These are phyloP conservation scores for Leptodirus hochenwartii DNA, from an alignment of 2,888 invertebrate species.

Conservation along the genomic window DNA sequence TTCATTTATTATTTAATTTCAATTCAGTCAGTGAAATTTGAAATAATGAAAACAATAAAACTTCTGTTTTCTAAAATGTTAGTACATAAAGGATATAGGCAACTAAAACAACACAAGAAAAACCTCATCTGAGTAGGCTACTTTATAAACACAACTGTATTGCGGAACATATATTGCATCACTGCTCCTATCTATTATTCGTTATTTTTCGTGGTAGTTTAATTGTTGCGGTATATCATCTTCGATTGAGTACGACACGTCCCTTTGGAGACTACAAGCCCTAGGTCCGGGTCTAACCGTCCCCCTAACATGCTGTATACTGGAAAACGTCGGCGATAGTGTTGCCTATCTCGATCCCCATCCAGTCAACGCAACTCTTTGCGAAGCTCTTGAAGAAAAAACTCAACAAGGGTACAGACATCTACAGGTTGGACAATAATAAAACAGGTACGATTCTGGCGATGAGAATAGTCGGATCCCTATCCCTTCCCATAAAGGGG, in stretches of 20 bases:
- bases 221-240: slow-evolving; percentile 65
- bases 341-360: slow-evolving; percentile 55
- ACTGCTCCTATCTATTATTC: too few species aligned
- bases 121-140: too few species aligned
- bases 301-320: slow-evolving; percentile 31
- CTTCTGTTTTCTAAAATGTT: too few species aligned
- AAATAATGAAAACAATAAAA: too few species aligned
- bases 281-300: slow-evolving; percentile 33
- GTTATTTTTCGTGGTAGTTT: slow-evolving; percentile 34
- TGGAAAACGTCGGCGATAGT: slow-evolving; percentile 35
- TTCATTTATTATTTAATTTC: too few species aligned
- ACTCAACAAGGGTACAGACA: slow-evolving; percentile 38
- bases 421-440: slow-evolving; percentile 29
- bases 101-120: too few species aligned
- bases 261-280: slow-evolving; percentile 59
- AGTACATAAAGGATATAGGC: too few species aligned
- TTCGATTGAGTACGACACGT: slow-evolving; percentile 63
- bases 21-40: not conserved
- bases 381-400: slow-evolving; percentile 44
- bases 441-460: not conserved
- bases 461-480: too few species aligned
- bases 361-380: slow-evolving; percentile 50
- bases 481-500: too few species aligned
- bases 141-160: too few species aligned
- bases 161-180: too few species aligned